A percentile compares a stretch with the other conserved stretches of the same genome.
Evolutionary conservation across 2,888 invertebrate species (phyloP).

Genomic region (Cryptus armator): DNA sequence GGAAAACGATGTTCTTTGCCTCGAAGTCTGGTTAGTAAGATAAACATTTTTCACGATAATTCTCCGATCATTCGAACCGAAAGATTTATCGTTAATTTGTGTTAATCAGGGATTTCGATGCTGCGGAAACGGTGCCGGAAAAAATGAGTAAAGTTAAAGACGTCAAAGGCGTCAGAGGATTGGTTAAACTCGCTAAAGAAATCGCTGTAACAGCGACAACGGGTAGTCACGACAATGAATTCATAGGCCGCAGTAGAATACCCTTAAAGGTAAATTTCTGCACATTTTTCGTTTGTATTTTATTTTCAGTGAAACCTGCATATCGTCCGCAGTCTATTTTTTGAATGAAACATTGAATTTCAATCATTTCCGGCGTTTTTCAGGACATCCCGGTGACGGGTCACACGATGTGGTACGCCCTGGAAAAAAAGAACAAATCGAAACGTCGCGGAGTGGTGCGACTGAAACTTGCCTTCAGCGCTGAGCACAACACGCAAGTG

Average conservation of each 20-base stretch:
- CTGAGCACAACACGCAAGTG: slow-evolving; percentile 94
- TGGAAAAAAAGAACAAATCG: slow-evolving; percentile 94
- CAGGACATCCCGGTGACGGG: slow-evolving; percentile 97
- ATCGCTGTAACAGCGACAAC: slow-evolving; percentile 97
- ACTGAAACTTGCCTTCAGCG: slow-evolving; percentile 93
- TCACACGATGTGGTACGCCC: slow-evolving; percentile 95
- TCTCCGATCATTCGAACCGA: neutral
- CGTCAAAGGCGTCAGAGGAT: slow-evolving; percentile 94
- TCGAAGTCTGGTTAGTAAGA: slow-evolving; percentile 92
- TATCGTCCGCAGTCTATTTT: neutral
- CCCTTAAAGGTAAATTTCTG: slow-evolving; percentile 90
- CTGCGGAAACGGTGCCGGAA: slow-evolving; percentile 95
- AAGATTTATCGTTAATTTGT: slow-evolving; percentile 23
- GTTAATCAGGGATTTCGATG: slow-evolving; percentile 92
- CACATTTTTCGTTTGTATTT: neutral
- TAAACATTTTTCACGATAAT: slow-evolving; percentile 4
- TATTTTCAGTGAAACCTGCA: no score
- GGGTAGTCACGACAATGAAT: slow-evolving; percentile 97
- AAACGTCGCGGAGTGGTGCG: slow-evolving; percentile 95
- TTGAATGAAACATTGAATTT: neutral
- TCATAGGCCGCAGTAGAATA: slow-evolving; percentile 95
- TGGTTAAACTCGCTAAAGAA: slow-evolving; percentile 94
- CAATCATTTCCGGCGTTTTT: neutral
- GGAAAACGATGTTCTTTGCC: slow-evolving; percentile 90
- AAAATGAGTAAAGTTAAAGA: slow-evolving; percentile 95